Base-by-base conservation (phyloP, 1,140 invertebrate genomes). In the Ganaspis sp. region DNA sequence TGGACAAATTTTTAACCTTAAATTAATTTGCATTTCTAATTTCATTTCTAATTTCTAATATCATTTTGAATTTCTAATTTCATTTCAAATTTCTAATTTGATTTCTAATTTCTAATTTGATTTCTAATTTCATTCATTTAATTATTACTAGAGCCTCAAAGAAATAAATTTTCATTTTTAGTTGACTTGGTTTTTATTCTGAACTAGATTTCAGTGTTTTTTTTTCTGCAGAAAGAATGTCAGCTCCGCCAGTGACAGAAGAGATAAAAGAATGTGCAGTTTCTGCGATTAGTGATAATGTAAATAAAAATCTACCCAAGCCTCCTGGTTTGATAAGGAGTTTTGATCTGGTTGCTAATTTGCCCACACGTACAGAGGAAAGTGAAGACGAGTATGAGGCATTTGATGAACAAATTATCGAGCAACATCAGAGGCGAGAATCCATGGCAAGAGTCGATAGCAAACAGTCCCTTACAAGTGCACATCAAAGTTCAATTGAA, bases 341-440 rank as follows among this genome's bases (percentile, higher is more conserved):
- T 37, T 86, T 90, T 0, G 90, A 91, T 58, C 81, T 91, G 0
- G 84, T 91, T 0, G 88, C 87, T 0, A 90, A 90, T 84, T 80
- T 91, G n/a, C 89, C 90, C 0, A 80, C 81, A 9, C 79, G 78
- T 49, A 85, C 84, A 9, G 84, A 87, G 6, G 86, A 86, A 38
- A 87, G 86, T 26, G 89, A 90, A 6, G 88, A 90, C 23, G 89
- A 90, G 17, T 90, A 91, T 23, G 89, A 90, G 49, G 37, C 83
- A 0, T 87, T 90, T 54, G 87, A 90, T 21, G 84, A 87, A 9
- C 81, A 85, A 40, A 79, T 88, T 2, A 79, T 87, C 6, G 84
- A 85, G 19, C 84, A 85, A n/a, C 81, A 86, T 54, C 81, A 86
- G 8, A 80, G 73, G 9, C 73, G 72, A 19, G 74, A 76, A 2